Base-by-base conservation (phyloP, 2,113 vertebrate genomes). In the Sturnira hondurensis region DNA sequence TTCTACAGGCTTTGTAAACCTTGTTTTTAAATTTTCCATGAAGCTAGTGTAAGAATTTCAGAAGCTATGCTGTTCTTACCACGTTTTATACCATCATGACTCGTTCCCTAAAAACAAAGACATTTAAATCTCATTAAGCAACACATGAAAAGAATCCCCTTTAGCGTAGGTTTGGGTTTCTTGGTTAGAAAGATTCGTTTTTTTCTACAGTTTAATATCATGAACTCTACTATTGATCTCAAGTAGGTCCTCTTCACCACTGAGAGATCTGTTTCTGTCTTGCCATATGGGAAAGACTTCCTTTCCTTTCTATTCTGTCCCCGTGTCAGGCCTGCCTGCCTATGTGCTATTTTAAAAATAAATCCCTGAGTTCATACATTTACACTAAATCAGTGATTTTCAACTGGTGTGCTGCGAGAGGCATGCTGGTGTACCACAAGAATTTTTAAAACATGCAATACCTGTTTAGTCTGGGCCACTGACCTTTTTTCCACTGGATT, bases 91-190 rank as follows among this genome's bases (percentile, higher is more conserved):
- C 70, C 82, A 88, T 86, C 86, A 93, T 86, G 36, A 86, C 73
- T 97, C 91, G 77, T 26, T 96, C 95, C 97, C 95, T 89, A 96
- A 96, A 95, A 88, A 61, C 10, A 56, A 63, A 93, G 91, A 91
- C 93, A 91, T 86, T 97, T 96, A 76, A 58, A 96, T 93, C 92
- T 98, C 95, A 93, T 83, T 87, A 86, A 45, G 58, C 45, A 74
- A 76, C 71, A 91, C 73, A 97, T 95, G 96, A 97, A 90, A 88
- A 89, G 76, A 83, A 86, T 33, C 20, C 36, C 96, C 93, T 97
- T 97, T 94, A 94, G 78, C 50, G 0, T 19, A 88, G 89, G 50
- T 63, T 63, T 86, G 65, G 47, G 74, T 67, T 97, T 96, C 84
- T 83, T 47, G 38, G 52, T 86, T 85, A 81, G 47, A 88, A 97